phyloP scores from a whole-genome alignment of 2,888 invertebrate species.

The Anorthoa munda region DNA sequence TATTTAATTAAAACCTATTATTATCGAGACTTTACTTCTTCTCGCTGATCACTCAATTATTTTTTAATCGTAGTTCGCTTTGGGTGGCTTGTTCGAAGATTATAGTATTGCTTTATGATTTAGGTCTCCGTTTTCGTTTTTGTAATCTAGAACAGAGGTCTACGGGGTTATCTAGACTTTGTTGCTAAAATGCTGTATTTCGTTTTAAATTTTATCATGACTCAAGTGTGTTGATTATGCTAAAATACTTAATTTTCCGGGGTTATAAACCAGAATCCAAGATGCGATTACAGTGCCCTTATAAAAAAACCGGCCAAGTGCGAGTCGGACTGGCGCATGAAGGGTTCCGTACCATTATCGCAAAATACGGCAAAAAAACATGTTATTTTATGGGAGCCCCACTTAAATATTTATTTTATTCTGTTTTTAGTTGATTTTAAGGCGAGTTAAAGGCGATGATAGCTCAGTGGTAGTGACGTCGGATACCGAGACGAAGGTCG shows the following conservation, averaged over 20 bases:
- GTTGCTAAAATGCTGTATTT: neutral
- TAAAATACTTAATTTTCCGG: conserved; percentile 11
- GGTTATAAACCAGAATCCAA: conserved; percentile 5
- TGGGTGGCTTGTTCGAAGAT: conserved; percentile 18
- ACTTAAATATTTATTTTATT: too few species aligned
- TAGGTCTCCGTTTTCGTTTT: conserved; percentile 18
- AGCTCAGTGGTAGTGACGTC: too few species aligned
- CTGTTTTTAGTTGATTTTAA: too few species aligned
- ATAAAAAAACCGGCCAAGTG: too few species aligned
- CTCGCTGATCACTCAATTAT: conserved; percentile 20
- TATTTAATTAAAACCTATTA: conserved; percentile 47
- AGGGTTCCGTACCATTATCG: too few species aligned
- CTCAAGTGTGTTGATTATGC: neutral
- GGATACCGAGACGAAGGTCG: too few species aligned
- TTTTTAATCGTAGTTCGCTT: conserved; percentile 21
- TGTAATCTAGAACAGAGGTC: conserved; percentile 20
- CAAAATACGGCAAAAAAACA: too few species aligned
- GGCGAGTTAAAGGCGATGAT: too few species aligned
- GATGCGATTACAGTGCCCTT: neutral
- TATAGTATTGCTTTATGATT: conserved; percentile 15
- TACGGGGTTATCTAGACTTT: conserved; percentile 38
- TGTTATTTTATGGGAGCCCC: too few species aligned
- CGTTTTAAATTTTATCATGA: neutral
- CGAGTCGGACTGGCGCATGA: too few species aligned
- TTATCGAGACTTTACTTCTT: conserved; percentile 33